Percentiles rank a stretch among this genome's conserved stretches.
Evolutionary conservation across 2,797 vertebrate species (phyloP).

Genomic region (Bufotes viridis): DNA sequence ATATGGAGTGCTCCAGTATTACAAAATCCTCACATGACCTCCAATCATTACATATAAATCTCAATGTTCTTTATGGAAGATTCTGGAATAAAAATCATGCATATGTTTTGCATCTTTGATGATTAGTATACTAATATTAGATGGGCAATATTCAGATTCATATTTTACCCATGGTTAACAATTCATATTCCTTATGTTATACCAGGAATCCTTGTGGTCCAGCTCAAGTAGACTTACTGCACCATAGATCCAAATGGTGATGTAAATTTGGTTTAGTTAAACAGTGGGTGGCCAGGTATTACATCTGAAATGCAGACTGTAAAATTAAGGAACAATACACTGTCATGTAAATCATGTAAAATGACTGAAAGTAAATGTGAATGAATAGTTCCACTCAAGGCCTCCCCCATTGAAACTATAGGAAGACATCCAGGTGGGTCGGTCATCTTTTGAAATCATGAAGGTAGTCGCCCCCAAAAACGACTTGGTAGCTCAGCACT

Average conservation of each 20-base stretch:
- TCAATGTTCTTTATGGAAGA: not conserved
- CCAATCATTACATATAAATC: not conserved
- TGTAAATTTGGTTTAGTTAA: not conserved
- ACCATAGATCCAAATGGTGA: too few species aligned
- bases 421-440: too few species aligned
- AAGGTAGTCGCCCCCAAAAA: too few species aligned
- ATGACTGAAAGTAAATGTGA: not conserved
- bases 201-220: not conserved
- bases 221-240: not conserved
- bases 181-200: not conserved
- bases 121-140: not conserved
- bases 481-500: too few species aligned
- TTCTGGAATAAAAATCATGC: not conserved
- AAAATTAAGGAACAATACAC: not conserved
- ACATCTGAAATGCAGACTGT: not conserved
- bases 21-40: not conserved
- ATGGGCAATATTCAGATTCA: not conserved
- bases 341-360: not conserved
- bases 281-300: not conserved
- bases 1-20: not conserved
- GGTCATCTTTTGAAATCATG: too few species aligned
- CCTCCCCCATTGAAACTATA: too few species aligned
- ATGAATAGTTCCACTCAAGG: too few species aligned
- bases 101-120: not conserved
- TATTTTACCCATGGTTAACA: not conserved